A percentile compares a stretch with the other conserved stretches of the same genome.
These are phyloP conservation scores for Clarias fuscus DNA, from an alignment of 2,797 vertebrate species.

Conservation along the genomic window DNA sequence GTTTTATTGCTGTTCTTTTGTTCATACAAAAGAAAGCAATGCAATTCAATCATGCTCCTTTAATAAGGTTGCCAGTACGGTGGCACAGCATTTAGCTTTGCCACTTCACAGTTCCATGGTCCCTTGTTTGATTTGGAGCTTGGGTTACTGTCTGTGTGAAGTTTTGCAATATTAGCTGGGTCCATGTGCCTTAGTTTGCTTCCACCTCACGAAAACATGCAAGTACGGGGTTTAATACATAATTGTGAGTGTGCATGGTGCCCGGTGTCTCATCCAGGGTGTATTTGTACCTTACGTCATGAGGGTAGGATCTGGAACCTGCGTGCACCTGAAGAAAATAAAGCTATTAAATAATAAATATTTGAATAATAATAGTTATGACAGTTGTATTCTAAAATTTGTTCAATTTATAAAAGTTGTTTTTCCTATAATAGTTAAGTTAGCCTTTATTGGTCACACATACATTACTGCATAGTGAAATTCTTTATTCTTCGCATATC, in stretches of 20 bases:
- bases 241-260: background rate
- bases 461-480: no score
- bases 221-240: background rate
- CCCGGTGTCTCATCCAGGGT: background rate
- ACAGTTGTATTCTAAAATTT: background rate
- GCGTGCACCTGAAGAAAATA: background rate
- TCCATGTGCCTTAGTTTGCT: background rate
- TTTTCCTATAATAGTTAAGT: no score
- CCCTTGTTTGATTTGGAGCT: background rate
- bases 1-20: background rate
- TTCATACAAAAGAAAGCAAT: background rate
- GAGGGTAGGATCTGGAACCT: background rate
- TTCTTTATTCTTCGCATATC: no score
- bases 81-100: background rate
- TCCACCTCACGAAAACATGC: background rate
- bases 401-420: background rate
- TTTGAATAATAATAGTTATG: background rate
- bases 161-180: background rate
- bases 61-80: background rate
- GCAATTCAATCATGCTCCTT: background rate
- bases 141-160: background rate
- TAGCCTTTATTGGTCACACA: no score
- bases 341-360: background rate
- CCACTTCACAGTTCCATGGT: background rate
- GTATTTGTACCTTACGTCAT: background rate